These are phyloP conservation scores for Drosophila hamatofila DNA, from an alignment of 2,888 invertebrate species.

Conservation along the genomic window DNA sequence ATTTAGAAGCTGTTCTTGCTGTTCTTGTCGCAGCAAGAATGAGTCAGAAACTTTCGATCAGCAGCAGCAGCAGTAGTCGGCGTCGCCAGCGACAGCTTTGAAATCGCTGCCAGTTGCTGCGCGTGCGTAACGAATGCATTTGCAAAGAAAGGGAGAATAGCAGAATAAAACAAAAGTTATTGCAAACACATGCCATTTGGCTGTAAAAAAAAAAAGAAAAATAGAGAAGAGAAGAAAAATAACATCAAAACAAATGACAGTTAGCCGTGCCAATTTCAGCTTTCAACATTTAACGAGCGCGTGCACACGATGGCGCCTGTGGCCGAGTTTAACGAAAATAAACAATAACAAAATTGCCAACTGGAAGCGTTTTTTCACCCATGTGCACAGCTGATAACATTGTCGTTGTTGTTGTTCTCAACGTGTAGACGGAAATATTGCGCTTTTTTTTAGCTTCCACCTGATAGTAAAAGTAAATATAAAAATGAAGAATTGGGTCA, in stretches of 20 bases:
- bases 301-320: conserved; percentile 67
- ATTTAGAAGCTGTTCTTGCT: conserved; percentile 28
- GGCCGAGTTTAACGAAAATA: conserved; percentile 61
- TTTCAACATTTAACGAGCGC: conserved; percentile 64
- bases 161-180: conserved; percentile 1
- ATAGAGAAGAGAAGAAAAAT: not conserved
- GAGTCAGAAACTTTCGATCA: conserved; percentile 39
- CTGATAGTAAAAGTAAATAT: conserved; percentile 40
- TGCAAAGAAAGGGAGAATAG: not conserved
- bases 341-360: conserved; percentile 48
- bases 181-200: conserved; percentile 32
- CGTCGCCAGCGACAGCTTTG: conserved; percentile 11
- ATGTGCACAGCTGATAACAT: conserved; percentile 50
- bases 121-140: conserved; percentile 58
- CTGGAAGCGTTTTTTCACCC: conserved; percentile 33
- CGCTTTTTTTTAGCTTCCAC: conserved; percentile 30
- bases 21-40: conserved; percentile 33
- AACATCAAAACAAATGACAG: conserved; percentile 47
- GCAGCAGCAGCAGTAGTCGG: conserved; percentile 9
- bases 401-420: conserved; percentile 35
- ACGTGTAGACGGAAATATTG: conserved; percentile 46
- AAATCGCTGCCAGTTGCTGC: conserved; percentile 9
- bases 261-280: conserved; percentile 63
- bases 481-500: conserved; percentile 52
- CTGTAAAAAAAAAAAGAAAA: not conserved